Evolutionary conservation across 2,797 vertebrate genomes (phyloP).

Genomic region (Anisognathus igniventris): DNA sequence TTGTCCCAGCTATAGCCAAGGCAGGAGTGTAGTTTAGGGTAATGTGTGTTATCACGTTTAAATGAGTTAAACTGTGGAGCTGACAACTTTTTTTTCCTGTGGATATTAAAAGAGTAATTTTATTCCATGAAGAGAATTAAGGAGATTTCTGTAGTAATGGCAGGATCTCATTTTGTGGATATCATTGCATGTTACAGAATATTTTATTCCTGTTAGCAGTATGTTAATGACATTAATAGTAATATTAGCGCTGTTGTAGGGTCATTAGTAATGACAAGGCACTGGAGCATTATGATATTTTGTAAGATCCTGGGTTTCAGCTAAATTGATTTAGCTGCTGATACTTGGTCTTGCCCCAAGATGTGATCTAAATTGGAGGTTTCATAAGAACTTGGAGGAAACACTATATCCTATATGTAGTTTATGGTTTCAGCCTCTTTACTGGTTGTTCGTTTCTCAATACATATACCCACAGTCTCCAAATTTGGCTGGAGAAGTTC

Average conservation of each 20-base stretch:
- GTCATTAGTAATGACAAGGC: neutral
- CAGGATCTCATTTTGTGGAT: neutral
- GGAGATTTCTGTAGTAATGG: neutral
- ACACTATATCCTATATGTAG: neutral
- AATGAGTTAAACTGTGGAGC: neutral
- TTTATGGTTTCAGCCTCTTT: neutral
- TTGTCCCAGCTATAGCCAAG: neutral
- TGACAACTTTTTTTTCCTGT: neutral
- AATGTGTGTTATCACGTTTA: neutral
- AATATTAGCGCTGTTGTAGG: neutral
- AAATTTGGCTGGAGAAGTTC: neutral
- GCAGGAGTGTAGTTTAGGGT: neutral
- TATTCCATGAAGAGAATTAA: neutral
- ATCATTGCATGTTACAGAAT: neutral
- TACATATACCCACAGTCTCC: neutral
- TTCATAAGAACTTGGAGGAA: neutral
- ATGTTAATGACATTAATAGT: neutral
- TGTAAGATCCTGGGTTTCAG: neutral
- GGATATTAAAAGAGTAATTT: neutral
- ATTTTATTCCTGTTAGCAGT: neutral
- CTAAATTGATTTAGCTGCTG: neutral
- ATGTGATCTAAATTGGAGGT: neutral
- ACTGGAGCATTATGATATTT: neutral
- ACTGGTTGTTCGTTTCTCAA: neutral
- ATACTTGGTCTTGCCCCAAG: neutral